Percentiles rank a stretch among this genome's conserved stretches.
Evolutionary conservation across 2,113 vertebrate species (phyloP).

Genomic region (Hippocampus abdominalis): DNA sequence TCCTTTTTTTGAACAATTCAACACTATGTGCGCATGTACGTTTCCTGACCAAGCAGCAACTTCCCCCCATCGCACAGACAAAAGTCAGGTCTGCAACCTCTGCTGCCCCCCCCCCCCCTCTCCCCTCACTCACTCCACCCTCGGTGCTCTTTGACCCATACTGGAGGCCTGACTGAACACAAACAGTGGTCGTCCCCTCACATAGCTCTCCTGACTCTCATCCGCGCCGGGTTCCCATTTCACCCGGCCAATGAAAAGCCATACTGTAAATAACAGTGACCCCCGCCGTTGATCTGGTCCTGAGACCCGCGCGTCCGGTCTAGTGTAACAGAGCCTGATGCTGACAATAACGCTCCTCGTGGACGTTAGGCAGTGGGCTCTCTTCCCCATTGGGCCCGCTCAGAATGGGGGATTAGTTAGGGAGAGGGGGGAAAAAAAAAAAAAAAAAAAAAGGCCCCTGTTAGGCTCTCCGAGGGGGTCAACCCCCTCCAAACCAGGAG

Average conservation of each 20-base stretch:
- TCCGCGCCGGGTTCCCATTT: slow-evolving; percentile 72
- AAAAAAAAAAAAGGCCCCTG: slow-evolving; percentile 53
- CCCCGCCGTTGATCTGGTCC: slow-evolving; percentile 70
- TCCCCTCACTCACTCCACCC: neutral
- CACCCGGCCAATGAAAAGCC: slow-evolving; percentile 77
- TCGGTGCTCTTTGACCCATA: slow-evolving; percentile 73
- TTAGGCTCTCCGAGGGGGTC: slow-evolving; percentile 67
- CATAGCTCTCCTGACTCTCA: slow-evolving; percentile 40
- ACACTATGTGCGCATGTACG: neutral
- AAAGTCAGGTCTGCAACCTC: slow-evolving; percentile 71
- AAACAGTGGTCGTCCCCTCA: slow-evolving; percentile 77
- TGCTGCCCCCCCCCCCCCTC: slow-evolving; percentile 50
- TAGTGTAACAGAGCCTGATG: slow-evolving; percentile 75
- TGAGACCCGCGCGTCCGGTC: slow-evolving; percentile 70
- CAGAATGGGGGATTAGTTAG: slow-evolving; percentile 58
- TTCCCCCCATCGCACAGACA: slow-evolving; percentile 44
- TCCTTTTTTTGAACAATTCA: neutral
- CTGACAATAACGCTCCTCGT: slow-evolving; percentile 70
- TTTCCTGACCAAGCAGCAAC: slow-evolving; percentile 3
- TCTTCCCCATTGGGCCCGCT: slow-evolving; percentile 51
- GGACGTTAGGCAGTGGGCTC: slow-evolving; percentile 62
- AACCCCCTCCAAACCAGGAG: slow-evolving; percentile 62
- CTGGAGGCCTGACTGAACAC: slow-evolving; percentile 83
- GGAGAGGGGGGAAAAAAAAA: slow-evolving; percentile 17
- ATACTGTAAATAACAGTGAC: slow-evolving; percentile 86